Base-by-base conservation (phyloP, 2,888 invertebrate species). In the Entomobrya multifasciata region DNA sequence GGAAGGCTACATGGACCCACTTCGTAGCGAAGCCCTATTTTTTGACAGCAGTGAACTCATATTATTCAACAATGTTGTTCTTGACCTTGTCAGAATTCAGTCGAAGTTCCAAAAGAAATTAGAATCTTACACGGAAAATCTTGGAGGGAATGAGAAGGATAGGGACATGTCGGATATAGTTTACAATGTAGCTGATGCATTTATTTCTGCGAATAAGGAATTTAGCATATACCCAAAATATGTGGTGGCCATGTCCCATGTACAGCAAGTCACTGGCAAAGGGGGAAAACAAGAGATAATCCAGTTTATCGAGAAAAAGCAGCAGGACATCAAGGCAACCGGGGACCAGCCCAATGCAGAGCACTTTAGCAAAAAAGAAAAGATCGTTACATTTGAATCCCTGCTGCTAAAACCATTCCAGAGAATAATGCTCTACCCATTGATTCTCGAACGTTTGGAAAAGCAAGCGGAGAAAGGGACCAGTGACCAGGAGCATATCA, bases 11-110 rank as follows among this genome's bases (percentile, higher is more conserved):
- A 13, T 79, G 79, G 79, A 79, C 0, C 41, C 79, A 5, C 44
- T 62, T 0, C 47, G 47, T 4, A 65, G 13, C 22, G 47, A 62
- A 13, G 60, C 3, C 3, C 6, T 62, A 30, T 79, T 79, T 20
- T 79, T 79, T 65, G 79, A 79, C 62, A 62, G 65, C 44, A 79
- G 65, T 22, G 65, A 62, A 0, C 79, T 79, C 3, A 79, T 79
- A 10, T 44, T 60, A 0, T 62, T 65, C 5, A 44, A 79, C 49
- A 41, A 20, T 49, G 27, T 79, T 25, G 5, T n/a, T 10, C 47
- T 65, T 17, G 79, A 79, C 27, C 49, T 79, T 0, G 13, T 11
- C 41, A 8, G 25, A 15, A 11, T 17, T 47, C 79, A 79, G 27
- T 25, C 13, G 20, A 49, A 47, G 27, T 79, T 79, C 17, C 47